phyloP scores from a whole-genome alignment of 2,797 vertebrate genomes.

The Leptatherina wallacei region DNA sequence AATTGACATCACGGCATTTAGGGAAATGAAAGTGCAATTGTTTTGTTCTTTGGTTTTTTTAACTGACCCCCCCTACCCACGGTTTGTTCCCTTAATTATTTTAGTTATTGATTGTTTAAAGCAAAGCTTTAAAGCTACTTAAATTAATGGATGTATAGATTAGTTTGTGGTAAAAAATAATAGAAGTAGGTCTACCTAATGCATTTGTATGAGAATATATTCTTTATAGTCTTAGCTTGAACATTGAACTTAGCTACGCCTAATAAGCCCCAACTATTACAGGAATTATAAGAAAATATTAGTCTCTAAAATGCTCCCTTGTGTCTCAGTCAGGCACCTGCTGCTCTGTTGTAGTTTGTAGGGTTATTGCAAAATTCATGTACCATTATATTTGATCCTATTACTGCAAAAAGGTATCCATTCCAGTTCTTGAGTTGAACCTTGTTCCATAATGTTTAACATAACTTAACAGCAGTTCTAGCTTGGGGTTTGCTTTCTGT shows the following conservation, averaged over 20 bases:
- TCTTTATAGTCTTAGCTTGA: constrained; percentile 5
- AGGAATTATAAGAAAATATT: constrained; percentile 37
- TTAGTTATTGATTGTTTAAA: neutral
- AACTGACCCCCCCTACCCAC: too few species aligned
- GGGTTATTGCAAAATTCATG: constrained; percentile 3
- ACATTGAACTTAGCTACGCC: neutral
- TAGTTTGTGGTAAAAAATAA: neutral
- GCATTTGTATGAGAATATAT: neutral
- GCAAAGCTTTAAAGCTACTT: too few species aligned
- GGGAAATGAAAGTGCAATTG: neutral
- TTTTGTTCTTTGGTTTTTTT: neutral
- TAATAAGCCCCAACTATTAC: constrained; percentile 37
- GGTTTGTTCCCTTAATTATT: neutral
- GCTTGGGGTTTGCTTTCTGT: too few species aligned
- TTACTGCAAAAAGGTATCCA: constrained; percentile 16
- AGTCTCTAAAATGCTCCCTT: constrained; percentile 17
- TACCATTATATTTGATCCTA: constrained; percentile 22
- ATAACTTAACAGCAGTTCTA: neutral
- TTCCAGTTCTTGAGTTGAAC: constrained; percentile 36
- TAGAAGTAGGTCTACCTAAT: neutral
- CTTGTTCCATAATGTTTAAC: constrained; percentile 23
- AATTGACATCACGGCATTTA: neutral
- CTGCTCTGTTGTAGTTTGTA: constrained; percentile 16
- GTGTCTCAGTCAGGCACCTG: constrained; percentile 13
- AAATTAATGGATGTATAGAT: neutral